phyloP scores from a whole-genome alignment of 2,113 vertebrate species.

The Aphelocoma coerulescens region DNA sequence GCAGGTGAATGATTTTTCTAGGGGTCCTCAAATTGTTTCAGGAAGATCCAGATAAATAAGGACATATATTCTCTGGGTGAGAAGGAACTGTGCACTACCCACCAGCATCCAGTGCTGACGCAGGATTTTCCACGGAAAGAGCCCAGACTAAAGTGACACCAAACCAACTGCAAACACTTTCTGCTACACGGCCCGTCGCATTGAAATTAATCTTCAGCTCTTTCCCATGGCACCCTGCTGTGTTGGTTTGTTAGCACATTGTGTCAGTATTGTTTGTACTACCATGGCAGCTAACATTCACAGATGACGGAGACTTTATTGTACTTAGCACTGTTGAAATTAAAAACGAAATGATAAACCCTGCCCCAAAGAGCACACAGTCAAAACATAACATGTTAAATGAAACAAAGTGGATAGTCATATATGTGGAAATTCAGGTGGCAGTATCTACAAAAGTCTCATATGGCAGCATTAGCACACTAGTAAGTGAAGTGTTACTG shows the following conservation, averaged over 20 bases:
- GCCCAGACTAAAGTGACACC: neutral
- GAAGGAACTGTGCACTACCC: neutral
- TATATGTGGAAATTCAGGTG: neutral
- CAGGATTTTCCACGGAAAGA: slow-evolving; percentile 4
- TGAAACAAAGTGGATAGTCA: neutral
- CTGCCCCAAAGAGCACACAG: neutral
- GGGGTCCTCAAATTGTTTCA: rapidly evolving
- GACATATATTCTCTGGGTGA: neutral
- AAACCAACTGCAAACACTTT: slow-evolving; percentile 15
- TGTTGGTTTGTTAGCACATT: slow-evolving; percentile 35
- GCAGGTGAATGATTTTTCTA: neutral
- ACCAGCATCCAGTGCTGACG: neutral
- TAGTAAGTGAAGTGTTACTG: slow-evolving; percentile 1
- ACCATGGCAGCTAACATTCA: neutral
- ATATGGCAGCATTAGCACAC: neutral
- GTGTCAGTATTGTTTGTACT: slow-evolving; percentile 19
- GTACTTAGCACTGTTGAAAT: neutral
- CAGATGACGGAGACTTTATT: neutral
- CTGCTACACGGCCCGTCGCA: neutral
- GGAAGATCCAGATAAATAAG: neutral
- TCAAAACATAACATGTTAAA: neutral
- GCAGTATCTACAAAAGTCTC: neutral
- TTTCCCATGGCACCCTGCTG: slow-evolving; percentile 41
- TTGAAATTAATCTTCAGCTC: neutral
- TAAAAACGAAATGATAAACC: neutral